Conservation (phyloP, 2,113 vertebrate genomes). For the Chitala chitala region DNA sequence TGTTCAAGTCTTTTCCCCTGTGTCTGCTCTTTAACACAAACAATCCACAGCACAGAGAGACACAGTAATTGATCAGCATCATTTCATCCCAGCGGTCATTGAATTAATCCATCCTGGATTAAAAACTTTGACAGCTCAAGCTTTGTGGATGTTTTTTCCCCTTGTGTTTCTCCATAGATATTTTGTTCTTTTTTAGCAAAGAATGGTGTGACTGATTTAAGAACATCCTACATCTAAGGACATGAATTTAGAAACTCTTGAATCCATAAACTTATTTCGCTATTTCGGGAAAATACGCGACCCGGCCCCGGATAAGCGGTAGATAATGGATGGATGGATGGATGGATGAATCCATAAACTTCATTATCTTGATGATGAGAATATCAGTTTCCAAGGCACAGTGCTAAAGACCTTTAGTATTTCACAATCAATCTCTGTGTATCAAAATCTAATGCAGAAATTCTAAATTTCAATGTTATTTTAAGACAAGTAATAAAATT, state of each 20-base stretch:
- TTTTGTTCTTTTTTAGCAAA: not conserved
- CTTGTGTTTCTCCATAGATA: not conserved
- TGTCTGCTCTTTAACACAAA: not conserved
- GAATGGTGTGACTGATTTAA: not conserved
- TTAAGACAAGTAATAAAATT: not conserved
- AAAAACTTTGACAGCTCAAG: not conserved
- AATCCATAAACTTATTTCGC: too few species aligned
- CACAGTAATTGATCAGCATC: not conserved
- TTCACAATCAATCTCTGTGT: not conserved
- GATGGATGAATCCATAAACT: not conserved
- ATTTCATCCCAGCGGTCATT: not conserved
- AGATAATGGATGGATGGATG: too few species aligned
- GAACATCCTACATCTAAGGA: not conserved
- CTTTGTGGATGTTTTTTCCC: not conserved
- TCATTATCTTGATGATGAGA: not conserved
- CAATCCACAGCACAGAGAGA: not conserved
- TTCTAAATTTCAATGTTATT: not conserved
- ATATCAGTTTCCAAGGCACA: not conserved
- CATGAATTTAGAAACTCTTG: not conserved
- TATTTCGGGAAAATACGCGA: too few species aligned
- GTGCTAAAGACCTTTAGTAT: not conserved
- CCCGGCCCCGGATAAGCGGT: too few species aligned
- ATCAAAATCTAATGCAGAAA: not conserved
- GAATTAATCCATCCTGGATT: conserved; percentile 11
- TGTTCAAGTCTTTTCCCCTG: not conserved